Conservation (phyloP, 2,888 invertebrate species). For the Melanostoma mellinum region DNA sequence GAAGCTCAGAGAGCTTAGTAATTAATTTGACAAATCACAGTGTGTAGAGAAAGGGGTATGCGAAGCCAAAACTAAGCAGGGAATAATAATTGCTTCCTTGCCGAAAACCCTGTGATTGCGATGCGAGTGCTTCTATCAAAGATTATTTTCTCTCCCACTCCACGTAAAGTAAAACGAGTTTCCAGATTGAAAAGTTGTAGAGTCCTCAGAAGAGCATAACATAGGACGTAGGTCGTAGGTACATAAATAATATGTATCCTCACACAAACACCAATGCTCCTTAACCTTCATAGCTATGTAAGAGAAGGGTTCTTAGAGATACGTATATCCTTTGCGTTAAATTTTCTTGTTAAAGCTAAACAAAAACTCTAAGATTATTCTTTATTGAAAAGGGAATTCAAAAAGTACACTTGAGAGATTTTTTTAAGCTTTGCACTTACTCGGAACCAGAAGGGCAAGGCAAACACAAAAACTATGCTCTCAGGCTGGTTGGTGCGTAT, state of each 20-base stretch:
- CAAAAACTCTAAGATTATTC: constrained; percentile 28
- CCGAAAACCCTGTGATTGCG: too few species aligned
- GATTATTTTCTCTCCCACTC: too few species aligned
- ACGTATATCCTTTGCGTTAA: not conserved
- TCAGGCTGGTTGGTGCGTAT: too few species aligned
- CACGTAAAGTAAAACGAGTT: too few species aligned
- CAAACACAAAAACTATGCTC: not conserved
- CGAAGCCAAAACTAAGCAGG: not conserved
- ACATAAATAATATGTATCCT: too few species aligned
- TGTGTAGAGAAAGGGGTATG: constrained; percentile 5
- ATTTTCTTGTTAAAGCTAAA: not conserved
- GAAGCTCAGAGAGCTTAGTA: constrained; percentile 15
- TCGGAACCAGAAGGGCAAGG: constrained; percentile 3
- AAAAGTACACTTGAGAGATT: constrained; percentile 33
- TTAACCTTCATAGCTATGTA: too few species aligned
- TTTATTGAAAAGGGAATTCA: constrained; percentile 37
- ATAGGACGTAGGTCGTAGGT: too few species aligned
- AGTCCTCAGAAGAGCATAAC: too few species aligned
- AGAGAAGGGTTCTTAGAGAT: not conserved
- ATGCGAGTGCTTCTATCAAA: too few species aligned
- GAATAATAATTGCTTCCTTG: too few species aligned
- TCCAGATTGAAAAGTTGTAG: too few species aligned
- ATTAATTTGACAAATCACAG: constrained; percentile 62
- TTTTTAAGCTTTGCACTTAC: constrained; percentile 26
- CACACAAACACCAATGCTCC: too few species aligned